phyloP scores from a whole-genome alignment of 2,888 invertebrate genomes.

The Antheraea yamamai region DNA sequence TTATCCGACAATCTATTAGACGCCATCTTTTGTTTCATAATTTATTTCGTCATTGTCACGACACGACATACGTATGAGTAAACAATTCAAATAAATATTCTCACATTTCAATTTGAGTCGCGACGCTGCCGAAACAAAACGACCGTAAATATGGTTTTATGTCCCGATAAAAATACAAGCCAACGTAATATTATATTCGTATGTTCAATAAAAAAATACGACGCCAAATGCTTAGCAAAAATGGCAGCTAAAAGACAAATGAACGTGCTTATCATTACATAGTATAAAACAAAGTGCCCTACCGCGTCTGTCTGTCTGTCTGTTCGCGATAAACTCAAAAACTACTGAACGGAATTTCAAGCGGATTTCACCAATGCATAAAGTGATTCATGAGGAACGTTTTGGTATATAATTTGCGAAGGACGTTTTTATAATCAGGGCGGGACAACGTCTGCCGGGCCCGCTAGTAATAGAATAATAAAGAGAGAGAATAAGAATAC shows the following conservation, averaged over 20 bases:
- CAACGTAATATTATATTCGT: not conserved
- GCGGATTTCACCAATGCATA: no score
- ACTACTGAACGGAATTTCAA: no score
- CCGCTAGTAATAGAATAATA: not conserved
- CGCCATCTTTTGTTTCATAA: not conserved
- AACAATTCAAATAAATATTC: not conserved
- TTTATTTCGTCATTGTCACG: not conserved
- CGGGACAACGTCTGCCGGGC: no score
- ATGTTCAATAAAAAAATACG: not conserved
- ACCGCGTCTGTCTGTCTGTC: no score
- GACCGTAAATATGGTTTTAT: conserved; percentile 1
- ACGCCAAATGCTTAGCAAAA: not conserved
- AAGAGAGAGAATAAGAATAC: no score
- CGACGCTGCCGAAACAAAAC: not conserved
- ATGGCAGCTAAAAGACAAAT: not conserved
- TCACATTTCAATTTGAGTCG: conserved; percentile 1
- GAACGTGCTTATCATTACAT: not conserved
- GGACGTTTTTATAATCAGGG: no score
- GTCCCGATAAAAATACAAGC: not conserved
- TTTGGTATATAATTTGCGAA: no score
- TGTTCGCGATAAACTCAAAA: no score
- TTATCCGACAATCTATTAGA: not conserved
- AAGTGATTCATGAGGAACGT: no score
- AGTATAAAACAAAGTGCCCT: no score
- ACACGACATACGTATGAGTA: not conserved